These are phyloP conservation scores for Chironomus riparius DNA, from an alignment of 2,888 invertebrate genomes.

Conservation along the genomic window DNA sequence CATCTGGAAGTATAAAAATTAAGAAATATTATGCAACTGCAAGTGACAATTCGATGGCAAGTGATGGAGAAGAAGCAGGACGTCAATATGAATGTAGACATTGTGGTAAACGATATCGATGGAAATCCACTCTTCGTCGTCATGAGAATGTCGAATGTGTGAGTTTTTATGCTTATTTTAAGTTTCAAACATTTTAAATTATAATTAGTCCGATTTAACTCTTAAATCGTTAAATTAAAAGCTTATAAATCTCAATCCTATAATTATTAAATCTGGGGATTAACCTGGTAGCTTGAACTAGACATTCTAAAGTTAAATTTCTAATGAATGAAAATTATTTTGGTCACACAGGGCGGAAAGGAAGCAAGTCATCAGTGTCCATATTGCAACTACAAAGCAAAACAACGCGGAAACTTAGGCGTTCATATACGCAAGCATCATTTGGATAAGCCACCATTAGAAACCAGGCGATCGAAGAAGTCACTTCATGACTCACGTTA, in stretches of 20 bases:
- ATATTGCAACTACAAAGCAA: slow-evolving; percentile 66
- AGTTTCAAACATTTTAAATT: too few species aligned
- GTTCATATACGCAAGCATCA: slow-evolving; percentile 76
- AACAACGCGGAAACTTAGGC: slow-evolving; percentile 72
- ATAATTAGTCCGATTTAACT: background rate
- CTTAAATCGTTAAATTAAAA: background rate
- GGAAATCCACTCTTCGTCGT: slow-evolving; percentile 74
- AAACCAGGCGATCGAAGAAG: slow-evolving; percentile 37
- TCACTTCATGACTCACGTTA: slow-evolving; percentile 6
- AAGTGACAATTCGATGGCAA: slow-evolving; percentile 32
- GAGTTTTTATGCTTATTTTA: background rate
- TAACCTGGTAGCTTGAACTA: too few species aligned
- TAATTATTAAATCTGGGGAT: background rate
- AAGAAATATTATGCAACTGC: slow-evolving; percentile 35
- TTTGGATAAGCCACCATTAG: slow-evolving; percentile 42
- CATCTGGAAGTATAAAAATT: slow-evolving; percentile 32
- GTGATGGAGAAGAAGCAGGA: slow-evolving; percentile 38
- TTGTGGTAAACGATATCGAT: slow-evolving; percentile 77
- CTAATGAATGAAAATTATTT: background rate
- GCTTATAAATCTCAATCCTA: too few species aligned
- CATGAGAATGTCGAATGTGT: slow-evolving; percentile 73
- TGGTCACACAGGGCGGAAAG: slow-evolving; percentile 52
- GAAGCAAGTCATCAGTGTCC: slow-evolving; percentile 74
- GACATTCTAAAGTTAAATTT: too few species aligned
- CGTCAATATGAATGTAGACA: slow-evolving; percentile 68